Percentiles rank a stretch among this genome's conserved stretches.
Evolutionary conservation across 2,888 invertebrate species (phyloP).

Genomic region (Chrysolina haemoptera): DNA sequence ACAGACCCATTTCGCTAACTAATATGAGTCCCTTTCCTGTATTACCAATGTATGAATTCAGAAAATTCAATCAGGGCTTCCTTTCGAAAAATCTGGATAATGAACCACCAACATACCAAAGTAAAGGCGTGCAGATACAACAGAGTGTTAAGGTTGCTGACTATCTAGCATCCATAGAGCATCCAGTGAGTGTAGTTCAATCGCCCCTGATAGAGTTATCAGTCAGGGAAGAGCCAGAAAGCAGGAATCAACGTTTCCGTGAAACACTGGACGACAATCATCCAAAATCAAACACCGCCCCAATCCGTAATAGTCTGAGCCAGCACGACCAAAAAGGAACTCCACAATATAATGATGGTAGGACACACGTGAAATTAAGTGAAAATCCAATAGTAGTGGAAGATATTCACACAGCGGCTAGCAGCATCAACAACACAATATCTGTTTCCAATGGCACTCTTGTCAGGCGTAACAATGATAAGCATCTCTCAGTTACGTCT

Average conservation of each 20-base stretch:
- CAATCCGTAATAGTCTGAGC: conserved; percentile 24
- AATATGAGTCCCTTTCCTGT: conserved; percentile 73
- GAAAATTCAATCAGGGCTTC: conserved; percentile 72
- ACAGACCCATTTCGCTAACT: conserved; percentile 74
- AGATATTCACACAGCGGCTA: conserved; percentile 73
- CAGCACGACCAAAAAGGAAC: conserved; percentile 7
- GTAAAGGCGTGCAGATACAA: conserved; percentile 71
- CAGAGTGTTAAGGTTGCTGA: conserved; percentile 80
- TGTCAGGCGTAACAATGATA: conserved; percentile 58
- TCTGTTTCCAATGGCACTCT: conserved; percentile 40
- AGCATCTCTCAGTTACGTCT: conserved; percentile 42
- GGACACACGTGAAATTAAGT: conserved; percentile 55
- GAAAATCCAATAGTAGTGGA: conserved; percentile 69
- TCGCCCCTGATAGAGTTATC: conserved; percentile 79
- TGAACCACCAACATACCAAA: conserved; percentile 47
- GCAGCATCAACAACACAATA: conserved; percentile 60
- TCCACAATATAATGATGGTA: conserved; percentile 8
- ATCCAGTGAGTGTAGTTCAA: conserved; percentile 80
- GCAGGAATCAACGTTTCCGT: conserved; percentile 13
- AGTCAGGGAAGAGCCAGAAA: conserved; percentile 54
- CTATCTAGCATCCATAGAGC: conserved; percentile 80
- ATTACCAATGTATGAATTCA: conserved; percentile 71
- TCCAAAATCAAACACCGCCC: neutral
- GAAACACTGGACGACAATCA: conserved; percentile 1
- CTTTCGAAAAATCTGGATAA: conserved; percentile 12